A percentile compares a stretch with the other conserved stretches of the same genome.
Evolutionary conservation across 1,140 invertebrate species (phyloP).

Genomic region (Penaeus japonicus): DNA sequence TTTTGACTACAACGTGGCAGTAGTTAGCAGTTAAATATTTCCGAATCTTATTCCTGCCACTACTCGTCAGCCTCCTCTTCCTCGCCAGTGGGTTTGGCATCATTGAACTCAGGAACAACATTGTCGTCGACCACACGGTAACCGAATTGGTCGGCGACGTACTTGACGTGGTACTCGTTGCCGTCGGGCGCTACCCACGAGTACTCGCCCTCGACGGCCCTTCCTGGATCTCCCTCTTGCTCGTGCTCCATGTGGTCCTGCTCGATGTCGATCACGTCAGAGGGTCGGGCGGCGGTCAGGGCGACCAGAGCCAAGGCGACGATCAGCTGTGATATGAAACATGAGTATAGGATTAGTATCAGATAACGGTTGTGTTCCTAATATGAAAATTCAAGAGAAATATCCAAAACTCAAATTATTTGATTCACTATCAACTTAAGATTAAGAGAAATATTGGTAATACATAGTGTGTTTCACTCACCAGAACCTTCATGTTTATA

Average conservation of each 20-base stretch:
- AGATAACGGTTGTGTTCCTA: no score
- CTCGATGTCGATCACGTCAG: conserved; percentile 47
- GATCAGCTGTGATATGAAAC: neutral
- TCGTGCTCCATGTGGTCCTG: conserved; percentile 27
- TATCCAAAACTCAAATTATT: no score
- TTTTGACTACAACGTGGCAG: no score
- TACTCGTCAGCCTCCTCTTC: no score
- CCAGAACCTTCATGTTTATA: neutral
- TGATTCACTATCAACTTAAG: neutral
- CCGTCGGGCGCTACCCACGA: conserved; percentile 39
- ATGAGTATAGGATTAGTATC: neutral
- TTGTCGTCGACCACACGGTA: conserved; percentile 26
- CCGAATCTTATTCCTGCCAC: no score
- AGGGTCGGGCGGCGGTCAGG: conserved; percentile 25
- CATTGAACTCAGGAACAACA: neutral
- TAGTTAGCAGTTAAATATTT: no score
- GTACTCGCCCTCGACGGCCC: conserved; percentile 37
- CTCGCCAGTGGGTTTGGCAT: no score
- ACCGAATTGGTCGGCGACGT: conserved; percentile 26
- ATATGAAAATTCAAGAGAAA: no score
- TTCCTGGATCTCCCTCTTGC: conserved; percentile 22
- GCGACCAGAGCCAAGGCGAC: conserved; percentile 28
- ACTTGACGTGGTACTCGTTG: conserved; percentile 34
- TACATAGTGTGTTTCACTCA: neutral
- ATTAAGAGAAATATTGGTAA: neutral